Conservation (phyloP, 2,888 invertebrate genomes). For the Adelphocoris suturalis region DNA sequence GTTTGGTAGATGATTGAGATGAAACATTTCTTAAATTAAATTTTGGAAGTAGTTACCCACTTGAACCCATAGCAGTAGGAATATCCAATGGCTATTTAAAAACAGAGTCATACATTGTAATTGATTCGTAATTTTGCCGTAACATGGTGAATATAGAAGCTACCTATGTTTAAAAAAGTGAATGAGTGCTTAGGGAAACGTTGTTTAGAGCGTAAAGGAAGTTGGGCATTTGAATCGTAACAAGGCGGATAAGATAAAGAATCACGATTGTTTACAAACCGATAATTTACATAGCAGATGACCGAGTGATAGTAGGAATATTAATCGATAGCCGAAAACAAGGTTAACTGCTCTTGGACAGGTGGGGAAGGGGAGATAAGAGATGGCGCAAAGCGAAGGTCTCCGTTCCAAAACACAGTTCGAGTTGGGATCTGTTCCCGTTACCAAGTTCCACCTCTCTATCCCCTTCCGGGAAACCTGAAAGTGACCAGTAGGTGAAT, state of each 20-base stretch:
- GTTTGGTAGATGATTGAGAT: too few species aligned
- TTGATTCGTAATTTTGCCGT: too few species aligned
- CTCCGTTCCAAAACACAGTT: conserved; percentile 4
- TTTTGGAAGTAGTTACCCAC: too few species aligned
- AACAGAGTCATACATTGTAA: too few species aligned
- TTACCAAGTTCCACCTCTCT: conserved; percentile 29
- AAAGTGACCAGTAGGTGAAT: conserved; percentile 65
- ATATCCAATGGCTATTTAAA: too few species aligned
- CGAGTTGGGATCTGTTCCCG: conserved; percentile 40
- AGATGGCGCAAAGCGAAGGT: conserved; percentile 10
- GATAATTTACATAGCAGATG: not conserved
- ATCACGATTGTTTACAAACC: not conserved
- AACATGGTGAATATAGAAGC: too few species aligned
- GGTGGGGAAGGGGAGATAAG: not conserved
- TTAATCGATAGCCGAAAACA: conserved; percentile 17
- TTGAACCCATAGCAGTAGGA: too few species aligned
- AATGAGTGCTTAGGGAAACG: too few species aligned
- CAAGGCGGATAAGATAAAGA: not conserved
- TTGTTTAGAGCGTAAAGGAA: too few species aligned
- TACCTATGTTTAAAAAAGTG: too few species aligned
- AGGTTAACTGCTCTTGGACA: conserved; percentile 33
- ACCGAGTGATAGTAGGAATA: conserved; percentile 2
- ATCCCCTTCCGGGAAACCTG: conserved; percentile 32
- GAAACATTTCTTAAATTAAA: too few species aligned
- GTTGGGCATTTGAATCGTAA: not conserved